phyloP scores from a whole-genome alignment of 2,113 vertebrate species.

The Cyrtonyx montezumae region DNA sequence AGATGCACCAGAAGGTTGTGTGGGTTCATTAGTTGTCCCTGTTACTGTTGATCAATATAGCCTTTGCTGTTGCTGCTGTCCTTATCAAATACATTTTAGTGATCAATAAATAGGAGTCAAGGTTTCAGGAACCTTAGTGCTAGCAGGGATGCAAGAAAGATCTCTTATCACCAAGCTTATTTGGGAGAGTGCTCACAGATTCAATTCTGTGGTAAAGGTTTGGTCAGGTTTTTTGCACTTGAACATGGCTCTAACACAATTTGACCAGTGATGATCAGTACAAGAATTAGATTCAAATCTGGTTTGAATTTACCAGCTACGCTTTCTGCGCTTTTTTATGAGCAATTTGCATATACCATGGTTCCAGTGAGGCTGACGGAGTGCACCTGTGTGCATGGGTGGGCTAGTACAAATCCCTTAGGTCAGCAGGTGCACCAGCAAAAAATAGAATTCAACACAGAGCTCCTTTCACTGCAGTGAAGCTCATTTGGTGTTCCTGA shows the following conservation, averaged over 20 bases:
- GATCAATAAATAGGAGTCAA: not conserved
- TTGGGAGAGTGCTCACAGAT: not conserved
- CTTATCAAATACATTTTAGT: not conserved
- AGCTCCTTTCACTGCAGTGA: not conserved
- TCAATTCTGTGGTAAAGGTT: not conserved
- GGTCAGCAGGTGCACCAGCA: not conserved
- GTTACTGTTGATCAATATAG: not conserved
- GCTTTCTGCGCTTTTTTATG: not conserved
- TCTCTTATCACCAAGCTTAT: not conserved
- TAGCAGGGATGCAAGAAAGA: not conserved
- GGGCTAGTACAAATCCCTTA: not conserved
- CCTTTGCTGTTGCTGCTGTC: not conserved
- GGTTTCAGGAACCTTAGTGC: not conserved
- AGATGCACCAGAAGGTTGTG: accelerated
- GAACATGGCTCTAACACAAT: not conserved
- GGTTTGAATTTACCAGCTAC: not conserved
- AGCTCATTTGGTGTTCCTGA: not conserved
- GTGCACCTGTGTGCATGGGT: not conserved
- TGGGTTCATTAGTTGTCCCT: not conserved
- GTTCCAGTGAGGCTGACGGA: not conserved
- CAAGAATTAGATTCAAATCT: not conserved
- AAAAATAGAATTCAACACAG: not conserved
- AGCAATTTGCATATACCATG: not conserved
- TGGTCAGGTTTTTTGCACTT: not conserved
- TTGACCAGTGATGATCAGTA: not conserved